These are phyloP conservation scores for Epinotia bilunana DNA, from an alignment of 2,888 invertebrate species.

Conservation along the genomic window DNA sequence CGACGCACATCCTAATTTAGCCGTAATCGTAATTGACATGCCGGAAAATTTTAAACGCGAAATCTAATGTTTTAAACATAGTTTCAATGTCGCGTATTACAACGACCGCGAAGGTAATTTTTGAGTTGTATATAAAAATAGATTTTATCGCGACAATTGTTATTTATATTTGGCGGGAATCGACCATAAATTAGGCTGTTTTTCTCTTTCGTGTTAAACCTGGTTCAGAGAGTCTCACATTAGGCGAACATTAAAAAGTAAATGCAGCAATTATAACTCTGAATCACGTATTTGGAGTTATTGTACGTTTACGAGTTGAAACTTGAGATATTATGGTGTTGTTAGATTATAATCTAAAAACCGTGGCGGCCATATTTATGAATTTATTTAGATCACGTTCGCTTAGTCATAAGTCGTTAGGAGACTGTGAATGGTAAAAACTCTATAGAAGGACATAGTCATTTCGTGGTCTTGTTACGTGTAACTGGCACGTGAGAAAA, in stretches of 20 bases:
- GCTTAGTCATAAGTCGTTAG: constrained; percentile 76
- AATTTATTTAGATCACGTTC: constrained; percentile 78
- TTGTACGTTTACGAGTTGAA: constrained; percentile 71
- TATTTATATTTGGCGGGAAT: constrained; percentile 42
- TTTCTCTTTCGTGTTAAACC: constrained; percentile 34
- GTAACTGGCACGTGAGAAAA: constrained; percentile 73
- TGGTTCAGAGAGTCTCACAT: constrained; percentile 44
- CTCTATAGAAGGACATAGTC: constrained; percentile 67
- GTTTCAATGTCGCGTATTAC: constrained; percentile 44
- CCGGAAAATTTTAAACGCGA: constrained; percentile 56
- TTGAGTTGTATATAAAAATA: constrained; percentile 33
- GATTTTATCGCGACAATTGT: constrained; percentile 40
- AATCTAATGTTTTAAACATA: constrained; percentile 50
- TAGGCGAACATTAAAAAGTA: constrained; percentile 60
- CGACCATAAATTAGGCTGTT: constrained; percentile 35
- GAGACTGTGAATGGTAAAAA: constrained; percentile 62
- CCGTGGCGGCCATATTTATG: constrained; percentile 65
- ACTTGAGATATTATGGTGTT: constrained; percentile 70
- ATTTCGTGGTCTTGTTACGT: constrained; percentile 62
- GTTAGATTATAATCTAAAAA: constrained; percentile 73
- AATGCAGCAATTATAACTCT: constrained; percentile 63
- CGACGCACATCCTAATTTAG: constrained; percentile 65
- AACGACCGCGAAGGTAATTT: constrained; percentile 27
- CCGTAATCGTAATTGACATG: constrained; percentile 62
- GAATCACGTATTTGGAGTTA: constrained; percentile 78